Percentiles rank a stretch among this genome's conserved stretches.
These are phyloP conservation scores for Eospalax fontanierii DNA, from an alignment of 2,797 vertebrate species.

Conservation along the genomic window DNA sequence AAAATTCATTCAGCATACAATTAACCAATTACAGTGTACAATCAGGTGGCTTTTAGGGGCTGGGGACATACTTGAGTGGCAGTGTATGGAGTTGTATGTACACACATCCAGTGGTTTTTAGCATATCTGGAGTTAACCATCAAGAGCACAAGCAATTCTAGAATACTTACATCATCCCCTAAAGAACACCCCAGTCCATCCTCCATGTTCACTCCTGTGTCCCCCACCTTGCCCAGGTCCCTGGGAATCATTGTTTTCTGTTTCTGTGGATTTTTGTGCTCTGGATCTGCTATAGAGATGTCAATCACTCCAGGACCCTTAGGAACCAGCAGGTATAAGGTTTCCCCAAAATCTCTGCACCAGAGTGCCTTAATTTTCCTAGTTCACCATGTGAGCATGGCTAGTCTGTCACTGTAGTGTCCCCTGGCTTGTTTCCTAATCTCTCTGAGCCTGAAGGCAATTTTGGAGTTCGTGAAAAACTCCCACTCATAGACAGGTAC, in stretches of 20 bases:
- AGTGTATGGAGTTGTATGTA: accelerated
- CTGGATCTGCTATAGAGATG: background rate
- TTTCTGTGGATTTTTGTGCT: background rate
- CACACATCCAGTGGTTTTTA: background rate
- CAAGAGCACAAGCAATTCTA: background rate
- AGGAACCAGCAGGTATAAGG: too few relatives aligned
- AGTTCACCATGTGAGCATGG: accelerated
- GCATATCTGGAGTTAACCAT: background rate
- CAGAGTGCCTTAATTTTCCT: background rate
- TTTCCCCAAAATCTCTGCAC: too few relatives aligned
- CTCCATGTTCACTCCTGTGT: too few relatives aligned
- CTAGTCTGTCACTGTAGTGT: background rate
- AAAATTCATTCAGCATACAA: background rate
- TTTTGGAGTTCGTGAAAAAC: too few relatives aligned
- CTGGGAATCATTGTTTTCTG: background rate
- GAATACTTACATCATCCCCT: background rate
- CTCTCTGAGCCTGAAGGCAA: too few relatives aligned
- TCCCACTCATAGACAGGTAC: too few relatives aligned
- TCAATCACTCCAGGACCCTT: background rate
- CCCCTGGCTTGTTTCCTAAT: background rate
- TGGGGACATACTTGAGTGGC: background rate
- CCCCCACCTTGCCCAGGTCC: too few relatives aligned
- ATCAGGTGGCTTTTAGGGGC: background rate
- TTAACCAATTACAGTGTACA: background rate
- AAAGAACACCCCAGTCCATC: background rate